Evolutionary conservation across 2,797 vertebrate species (phyloP).

Genomic region (Numenius phaeopus): DNA sequence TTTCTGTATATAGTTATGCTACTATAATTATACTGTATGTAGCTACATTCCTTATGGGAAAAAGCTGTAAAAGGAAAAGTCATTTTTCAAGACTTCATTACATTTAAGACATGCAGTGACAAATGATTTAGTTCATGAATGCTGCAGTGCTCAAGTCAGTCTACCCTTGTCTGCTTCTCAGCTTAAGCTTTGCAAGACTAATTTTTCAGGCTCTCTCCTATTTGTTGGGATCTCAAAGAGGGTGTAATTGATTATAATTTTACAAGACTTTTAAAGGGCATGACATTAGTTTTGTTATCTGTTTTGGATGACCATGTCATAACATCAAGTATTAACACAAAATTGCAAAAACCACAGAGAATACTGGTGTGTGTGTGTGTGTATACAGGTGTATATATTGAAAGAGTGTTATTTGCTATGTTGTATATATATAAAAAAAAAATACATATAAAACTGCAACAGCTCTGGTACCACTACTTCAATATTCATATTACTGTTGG

Average conservation of each 20-base stretch:
- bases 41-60: not conserved
- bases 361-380: not conserved
- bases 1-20: not conserved
- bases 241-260: not conserved
- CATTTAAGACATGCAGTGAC: not conserved
- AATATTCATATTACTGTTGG: not conserved
- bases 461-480: not conserved
- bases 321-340: not conserved
- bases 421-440: not conserved
- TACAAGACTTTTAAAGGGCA: not conserved
- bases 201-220: not conserved
- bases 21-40: not conserved
- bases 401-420: not conserved
- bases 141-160: not conserved
- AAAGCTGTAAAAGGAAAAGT: not conserved
- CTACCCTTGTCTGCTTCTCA: not conserved
- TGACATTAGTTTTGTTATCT: not conserved
- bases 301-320: not conserved
- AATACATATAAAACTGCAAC: not conserved
- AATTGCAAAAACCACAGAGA: not conserved
- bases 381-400: not conserved
- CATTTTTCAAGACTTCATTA: conserved; percentile 5
- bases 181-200: not conserved
- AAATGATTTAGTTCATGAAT: not conserved
- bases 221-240: not conserved